phyloP scores from a whole-genome alignment of 2,113 vertebrate genomes.

The Thermophis baileyi region DNA sequence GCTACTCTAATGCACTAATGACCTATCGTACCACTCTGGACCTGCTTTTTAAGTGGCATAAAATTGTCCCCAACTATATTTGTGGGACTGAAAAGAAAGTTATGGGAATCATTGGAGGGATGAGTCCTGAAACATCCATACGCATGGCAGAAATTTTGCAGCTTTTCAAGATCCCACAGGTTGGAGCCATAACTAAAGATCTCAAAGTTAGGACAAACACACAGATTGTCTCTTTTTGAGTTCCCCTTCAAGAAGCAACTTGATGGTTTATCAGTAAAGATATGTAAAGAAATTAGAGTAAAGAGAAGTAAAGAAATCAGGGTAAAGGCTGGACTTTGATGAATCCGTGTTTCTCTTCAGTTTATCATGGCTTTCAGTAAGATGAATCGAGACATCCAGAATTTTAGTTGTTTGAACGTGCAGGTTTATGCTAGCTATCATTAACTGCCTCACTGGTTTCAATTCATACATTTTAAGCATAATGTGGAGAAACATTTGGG shows the following conservation, averaged over 20 bases:
- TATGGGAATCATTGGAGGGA: background rate
- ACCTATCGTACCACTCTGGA: background rate
- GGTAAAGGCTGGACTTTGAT: background rate
- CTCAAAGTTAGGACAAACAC: background rate
- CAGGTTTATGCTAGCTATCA: background rate
- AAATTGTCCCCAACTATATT: background rate
- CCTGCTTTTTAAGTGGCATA: background rate
- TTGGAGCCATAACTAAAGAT: background rate
- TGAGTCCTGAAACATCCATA: background rate
- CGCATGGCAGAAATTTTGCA: background rate
- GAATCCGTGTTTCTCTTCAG: background rate
- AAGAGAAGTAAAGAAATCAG: background rate
- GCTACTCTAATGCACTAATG: background rate
- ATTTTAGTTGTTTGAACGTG: background rate
- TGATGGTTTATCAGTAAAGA: background rate
- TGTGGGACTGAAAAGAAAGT: background rate
- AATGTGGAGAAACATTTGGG: background rate
- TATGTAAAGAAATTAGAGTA: background rate
- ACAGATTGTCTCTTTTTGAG: background rate
- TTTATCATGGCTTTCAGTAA: background rate
- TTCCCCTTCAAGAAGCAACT: background rate
- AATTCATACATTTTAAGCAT: background rate
- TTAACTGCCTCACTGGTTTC: background rate
- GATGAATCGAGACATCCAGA: background rate
- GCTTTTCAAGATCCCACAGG: background rate